Base-by-base conservation (phyloP, 2,797 vertebrate species). In the Distichodus sexfasciatus region DNA sequence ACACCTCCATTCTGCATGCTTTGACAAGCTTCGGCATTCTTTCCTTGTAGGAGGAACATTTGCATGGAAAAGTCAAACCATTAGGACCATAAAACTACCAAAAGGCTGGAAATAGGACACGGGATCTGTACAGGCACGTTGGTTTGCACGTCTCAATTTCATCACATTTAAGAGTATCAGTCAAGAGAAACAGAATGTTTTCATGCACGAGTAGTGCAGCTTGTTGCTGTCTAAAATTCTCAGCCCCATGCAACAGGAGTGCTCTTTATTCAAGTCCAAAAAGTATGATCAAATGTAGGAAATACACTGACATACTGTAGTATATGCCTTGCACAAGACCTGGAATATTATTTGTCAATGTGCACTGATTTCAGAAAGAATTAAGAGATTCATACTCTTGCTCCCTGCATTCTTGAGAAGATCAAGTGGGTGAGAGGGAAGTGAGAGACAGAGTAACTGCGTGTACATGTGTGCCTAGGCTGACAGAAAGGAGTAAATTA, bases 21-120 rank as follows among this genome's bases (percentile, higher is more conserved):
- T 57, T 40, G 33, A 71, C 69, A 65, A 41, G 53, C 51, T 38
- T 21, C n/a, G 10, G 12, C 58, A 36, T 70, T 62, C 48, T 54
- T 70, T 54, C 58, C 6, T 4, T 26, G 6, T 26, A 17, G 10
- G n/a, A 44, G 19, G 26, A 40, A 23, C 35, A 57, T 65, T 65
- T 65, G 19, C 55, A 50, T 33, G 26, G 24, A 71, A 57, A 53
- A 26, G 15, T 43, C 15, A 41, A 71, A 67, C 4, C 48, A 44
- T 55, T 35, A 50, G 1, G 1, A n/a, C 48, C 9, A 24, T 66
- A 50, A 65, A 54, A 60, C 44, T 3, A 14, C n/a, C 47, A 19
- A 36, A n/a, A 10, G 0, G 21, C 5, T 3, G 24, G 54, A 31
- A 3, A 14, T 21, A 47, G 12, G 21, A 14, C 17, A 51, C 14